A percentile compares a stretch with the other conserved stretches of the same genome.
Evolutionary conservation across 2,797 vertebrate genomes (phyloP).

Genomic region (Microctenopoma steveboyesi): DNA sequence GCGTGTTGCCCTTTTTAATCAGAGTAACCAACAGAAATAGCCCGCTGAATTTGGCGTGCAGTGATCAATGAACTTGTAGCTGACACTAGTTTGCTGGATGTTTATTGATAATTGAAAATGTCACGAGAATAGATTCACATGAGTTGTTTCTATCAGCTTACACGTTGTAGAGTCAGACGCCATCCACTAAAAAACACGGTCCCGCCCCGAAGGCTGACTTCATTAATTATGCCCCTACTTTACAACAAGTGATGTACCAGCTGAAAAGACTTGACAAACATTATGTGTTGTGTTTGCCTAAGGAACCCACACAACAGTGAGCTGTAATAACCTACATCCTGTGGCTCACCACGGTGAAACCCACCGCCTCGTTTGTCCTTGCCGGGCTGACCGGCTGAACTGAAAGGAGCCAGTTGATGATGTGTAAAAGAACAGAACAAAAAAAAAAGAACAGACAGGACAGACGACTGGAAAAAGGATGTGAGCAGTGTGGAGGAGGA

Average conservation of each 20-base stretch:
- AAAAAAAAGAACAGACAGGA: not conserved
- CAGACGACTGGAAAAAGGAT: conserved; percentile 14
- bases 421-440: conserved; percentile 4
- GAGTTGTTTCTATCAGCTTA: not conserved
- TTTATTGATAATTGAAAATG: conserved; percentile 4
- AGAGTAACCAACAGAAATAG: not conserved
- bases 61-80: not conserved
- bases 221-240: not conserved
- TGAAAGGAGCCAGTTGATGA: conserved; percentile 56
- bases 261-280: not conserved
- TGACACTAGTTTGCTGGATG: not conserved
- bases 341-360: not conserved
- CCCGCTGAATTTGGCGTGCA: not conserved
- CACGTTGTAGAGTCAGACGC: not conserved
- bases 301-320: not conserved
- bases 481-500: conserved; percentile 14
- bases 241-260: not conserved
- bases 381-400: conserved; percentile 50
- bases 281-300: not conserved
- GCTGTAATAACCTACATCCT: not conserved
- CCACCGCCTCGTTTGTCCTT: conserved; percentile 53
- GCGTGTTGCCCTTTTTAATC: not conserved
- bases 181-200: not conserved
- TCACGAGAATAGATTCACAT: not conserved
- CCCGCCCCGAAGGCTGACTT: too few relatives aligned